A percentile compares a stretch with the other conserved stretches of the same genome.
phyloP scores from a whole-genome alignment of 2,888 invertebrate genomes.

The Helobdella robusta region DNA sequence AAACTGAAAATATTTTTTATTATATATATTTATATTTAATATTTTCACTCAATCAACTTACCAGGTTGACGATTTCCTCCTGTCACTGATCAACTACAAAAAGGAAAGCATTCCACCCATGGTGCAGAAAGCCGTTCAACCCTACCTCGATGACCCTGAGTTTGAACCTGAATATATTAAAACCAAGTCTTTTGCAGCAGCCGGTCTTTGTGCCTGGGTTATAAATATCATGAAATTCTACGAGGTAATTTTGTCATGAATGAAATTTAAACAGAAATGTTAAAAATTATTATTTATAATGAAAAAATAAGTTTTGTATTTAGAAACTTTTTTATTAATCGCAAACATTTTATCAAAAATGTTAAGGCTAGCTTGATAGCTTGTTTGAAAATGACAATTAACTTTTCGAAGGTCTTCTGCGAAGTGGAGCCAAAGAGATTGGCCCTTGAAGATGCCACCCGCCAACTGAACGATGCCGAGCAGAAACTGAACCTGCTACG shows the following conservation, averaged over 20 bases:
- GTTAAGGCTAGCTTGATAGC: too few relatives aligned
- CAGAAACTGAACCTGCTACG: conserved; percentile 78
- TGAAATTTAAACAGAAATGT: not conserved
- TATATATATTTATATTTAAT: not conserved
- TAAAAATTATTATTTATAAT: too few relatives aligned
- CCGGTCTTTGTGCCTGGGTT: conserved; percentile 88
- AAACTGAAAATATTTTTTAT: not conserved
- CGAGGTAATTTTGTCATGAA: conserved; percentile 56
- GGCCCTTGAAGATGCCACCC: conserved; percentile 81
- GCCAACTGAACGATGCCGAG: conserved; percentile 77
- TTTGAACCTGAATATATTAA: conserved; percentile 87
- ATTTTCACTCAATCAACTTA: not conserved
- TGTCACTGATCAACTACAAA: conserved; percentile 77
- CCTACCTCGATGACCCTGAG: conserved; percentile 81
- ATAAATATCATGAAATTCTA: conserved; percentile 89
- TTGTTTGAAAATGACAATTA: too few relatives aligned
- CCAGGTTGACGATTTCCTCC: conserved; percentile 73
- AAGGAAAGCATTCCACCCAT: conserved; percentile 93
- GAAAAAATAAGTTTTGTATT: too few relatives aligned
- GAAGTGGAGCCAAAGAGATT: conserved; percentile 90
- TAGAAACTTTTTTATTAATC: too few relatives aligned
- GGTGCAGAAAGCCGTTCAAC: conserved; percentile 83
- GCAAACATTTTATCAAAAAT: too few relatives aligned
- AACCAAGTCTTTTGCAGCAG: conserved; percentile 85
- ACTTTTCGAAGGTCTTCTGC: conserved; percentile 63